These are phyloP conservation scores for Amphiprion percula DNA, from an alignment of 2,113 vertebrate genomes.

Conservation along the genomic window DNA sequence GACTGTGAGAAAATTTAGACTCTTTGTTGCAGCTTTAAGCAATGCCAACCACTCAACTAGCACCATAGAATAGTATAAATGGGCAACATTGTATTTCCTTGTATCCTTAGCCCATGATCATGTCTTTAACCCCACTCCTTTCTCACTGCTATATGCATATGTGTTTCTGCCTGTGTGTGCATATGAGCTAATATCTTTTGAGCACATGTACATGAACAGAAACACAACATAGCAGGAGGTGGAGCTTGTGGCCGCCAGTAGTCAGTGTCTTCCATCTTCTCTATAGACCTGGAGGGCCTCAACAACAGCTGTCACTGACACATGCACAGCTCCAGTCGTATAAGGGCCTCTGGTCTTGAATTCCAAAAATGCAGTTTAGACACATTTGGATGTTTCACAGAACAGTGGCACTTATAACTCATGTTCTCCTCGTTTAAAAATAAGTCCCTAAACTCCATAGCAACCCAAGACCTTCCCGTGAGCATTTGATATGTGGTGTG, in stretches of 20 bases:
- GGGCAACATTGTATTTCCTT: not conserved
- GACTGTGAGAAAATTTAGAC: not conserved
- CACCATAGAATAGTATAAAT: not conserved
- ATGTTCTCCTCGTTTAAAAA: slow-evolving; percentile 73
- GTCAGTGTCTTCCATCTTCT: slow-evolving; percentile 53
- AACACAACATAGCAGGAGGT: slow-evolving; percentile 31
- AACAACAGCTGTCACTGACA: slow-evolving; percentile 89
- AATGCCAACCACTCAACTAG: not conserved
- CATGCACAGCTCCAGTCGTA: slow-evolving; percentile 71
- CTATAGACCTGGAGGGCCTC: slow-evolving; percentile 68
- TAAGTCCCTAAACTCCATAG: slow-evolving; percentile 56
- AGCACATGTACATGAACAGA: slow-evolving; percentile 18
- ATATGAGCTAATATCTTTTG: not conserved
- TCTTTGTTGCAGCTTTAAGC: not conserved
- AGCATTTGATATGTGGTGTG: slow-evolving; percentile 41
- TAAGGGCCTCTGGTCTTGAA: slow-evolving; percentile 69
- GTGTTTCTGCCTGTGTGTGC: not conserved
- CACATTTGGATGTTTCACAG: slow-evolving; percentile 73
- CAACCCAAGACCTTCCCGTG: slow-evolving; percentile 66
- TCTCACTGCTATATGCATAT: not conserved
- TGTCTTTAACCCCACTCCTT: not conserved
- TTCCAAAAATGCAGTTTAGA: slow-evolving; percentile 79
- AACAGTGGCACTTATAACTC: slow-evolving; percentile 65
- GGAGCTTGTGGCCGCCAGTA: slow-evolving; percentile 44
- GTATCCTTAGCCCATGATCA: not conserved